Evolutionary conservation across 92 coral and sea anemone species (phyloP), one percentile per base, ranked within the genome.

Genomic region (Meandrina meandrites): DNA sequence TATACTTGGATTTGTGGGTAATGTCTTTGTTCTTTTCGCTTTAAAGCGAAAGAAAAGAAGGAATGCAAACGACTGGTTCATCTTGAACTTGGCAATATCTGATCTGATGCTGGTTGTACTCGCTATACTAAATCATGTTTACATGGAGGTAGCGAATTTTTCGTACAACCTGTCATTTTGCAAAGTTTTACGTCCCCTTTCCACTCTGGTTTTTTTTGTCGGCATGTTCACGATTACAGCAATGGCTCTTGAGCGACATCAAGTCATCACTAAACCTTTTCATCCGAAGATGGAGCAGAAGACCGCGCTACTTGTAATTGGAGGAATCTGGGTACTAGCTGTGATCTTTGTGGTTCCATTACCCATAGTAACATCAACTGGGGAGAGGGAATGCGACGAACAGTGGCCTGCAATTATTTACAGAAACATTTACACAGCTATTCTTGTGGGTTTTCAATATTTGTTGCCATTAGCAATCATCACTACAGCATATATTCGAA

Each of bases 391-490:
- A 21, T 79, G 84, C 42, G 16, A 64, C 31, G 86, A 88, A 28
- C 83, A 75, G 19, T 91, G 88, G 74, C 86, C 92, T 79, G 45
- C 45, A 40, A 47, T 11, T n/a, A 75, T 76, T 24, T 82, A 88
- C 86, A 27, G 78, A 32, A 58, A 78, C 27, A 75, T 79, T 51
- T 93, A 89, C 75, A 91, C 94, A 32, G 94, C 88, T 34, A 68
- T 74, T 5, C 81, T 93, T 78, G 53, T 89, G 32, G 77, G 91
- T 11, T 67, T 93, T 21, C 96, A 93, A 68, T 93, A 93, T 79
- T 71, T 90, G 12, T 47, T 93, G 32, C 96, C 96, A 5, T 89
- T 93, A n/a, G 28, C 40, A 50, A 89, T 93, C 51, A 93, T 93
- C 79, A 67, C 94, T 12, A 81, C 83, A 42, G 93, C 94, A 35